Evolutionary conservation across 2,113 vertebrate genomes (phyloP).

Genomic region (Odocoileus hemionus): DNA sequence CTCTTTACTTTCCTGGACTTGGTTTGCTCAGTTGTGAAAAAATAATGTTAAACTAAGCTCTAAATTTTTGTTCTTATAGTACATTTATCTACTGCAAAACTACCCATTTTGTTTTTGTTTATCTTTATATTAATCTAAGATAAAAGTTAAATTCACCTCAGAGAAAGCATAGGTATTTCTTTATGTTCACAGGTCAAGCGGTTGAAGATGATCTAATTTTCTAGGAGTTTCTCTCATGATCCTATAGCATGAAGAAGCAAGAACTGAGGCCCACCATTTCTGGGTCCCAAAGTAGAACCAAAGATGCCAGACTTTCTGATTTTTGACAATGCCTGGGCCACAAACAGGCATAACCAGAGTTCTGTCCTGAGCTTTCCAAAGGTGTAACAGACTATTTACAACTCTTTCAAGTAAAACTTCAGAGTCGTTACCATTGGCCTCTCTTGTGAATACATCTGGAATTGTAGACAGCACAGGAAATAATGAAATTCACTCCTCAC

Average conservation of each 20-base stretch:
- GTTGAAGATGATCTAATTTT: not conserved
- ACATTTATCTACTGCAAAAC: not conserved
- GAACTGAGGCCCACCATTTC: not conserved
- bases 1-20: not conserved
- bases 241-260: not conserved
- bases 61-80: not conserved
- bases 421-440: not conserved
- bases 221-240: not conserved
- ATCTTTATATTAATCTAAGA: not conserved
- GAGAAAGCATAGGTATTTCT: not conserved
- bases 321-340: not conserved
- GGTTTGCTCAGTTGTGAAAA: not conserved
- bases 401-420: slow-evolving; percentile 16
- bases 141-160: not conserved
- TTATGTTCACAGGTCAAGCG: not conserved
- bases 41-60: not conserved
- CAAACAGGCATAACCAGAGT: not conserved
- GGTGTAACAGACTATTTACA: not conserved
- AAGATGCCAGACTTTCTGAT: not conserved
- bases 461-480: slow-evolving; percentile 7
- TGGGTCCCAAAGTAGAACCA: not conserved
- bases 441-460: not conserved
- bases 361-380: not conserved
- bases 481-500: not conserved
- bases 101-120: not conserved